Percentiles rank a stretch among this genome's conserved stretches.
Conservation (phyloP, 2,797 vertebrate genomes). For the Bucorvus abyssinicus region DNA sequence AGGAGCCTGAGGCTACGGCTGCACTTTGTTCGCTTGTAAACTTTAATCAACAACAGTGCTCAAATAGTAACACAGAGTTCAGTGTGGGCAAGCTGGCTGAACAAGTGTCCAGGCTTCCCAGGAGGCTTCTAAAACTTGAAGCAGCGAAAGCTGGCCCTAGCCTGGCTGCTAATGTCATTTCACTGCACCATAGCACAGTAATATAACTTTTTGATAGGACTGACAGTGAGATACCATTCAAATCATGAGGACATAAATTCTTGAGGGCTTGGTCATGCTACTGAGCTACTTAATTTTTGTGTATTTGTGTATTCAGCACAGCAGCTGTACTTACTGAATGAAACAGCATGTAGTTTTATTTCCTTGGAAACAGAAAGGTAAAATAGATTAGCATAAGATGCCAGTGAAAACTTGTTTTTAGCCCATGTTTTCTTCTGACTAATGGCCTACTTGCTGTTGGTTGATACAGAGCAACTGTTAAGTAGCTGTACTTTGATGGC, state of each 20-base stretch:
- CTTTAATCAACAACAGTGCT: neutral
- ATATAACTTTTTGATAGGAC: neutral
- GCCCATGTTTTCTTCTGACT: neutral
- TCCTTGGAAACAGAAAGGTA: neutral
- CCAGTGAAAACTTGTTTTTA: neutral
- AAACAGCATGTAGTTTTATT: neutral
- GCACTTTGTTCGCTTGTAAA: neutral
- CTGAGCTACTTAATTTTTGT: neutral
- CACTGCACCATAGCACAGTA: accelerated
- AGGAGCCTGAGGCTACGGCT: neutral
- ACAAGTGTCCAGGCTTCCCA: neutral
- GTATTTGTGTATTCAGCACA: neutral
- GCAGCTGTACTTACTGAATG: neutral
- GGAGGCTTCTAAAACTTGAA: neutral
- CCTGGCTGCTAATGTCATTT: neutral
- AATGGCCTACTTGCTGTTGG: neutral
- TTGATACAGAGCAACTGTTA: neutral
- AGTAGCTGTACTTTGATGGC: neutral
- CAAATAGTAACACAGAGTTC: neutral
- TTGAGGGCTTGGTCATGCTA: neutral
- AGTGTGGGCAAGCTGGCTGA: neutral
- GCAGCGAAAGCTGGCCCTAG: neutral
- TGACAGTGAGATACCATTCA: neutral
- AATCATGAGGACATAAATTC: neutral
- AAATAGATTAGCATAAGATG: neutral